Conservation (phyloP, 1,140 invertebrate species). For the Arion vulgaris region DNA sequence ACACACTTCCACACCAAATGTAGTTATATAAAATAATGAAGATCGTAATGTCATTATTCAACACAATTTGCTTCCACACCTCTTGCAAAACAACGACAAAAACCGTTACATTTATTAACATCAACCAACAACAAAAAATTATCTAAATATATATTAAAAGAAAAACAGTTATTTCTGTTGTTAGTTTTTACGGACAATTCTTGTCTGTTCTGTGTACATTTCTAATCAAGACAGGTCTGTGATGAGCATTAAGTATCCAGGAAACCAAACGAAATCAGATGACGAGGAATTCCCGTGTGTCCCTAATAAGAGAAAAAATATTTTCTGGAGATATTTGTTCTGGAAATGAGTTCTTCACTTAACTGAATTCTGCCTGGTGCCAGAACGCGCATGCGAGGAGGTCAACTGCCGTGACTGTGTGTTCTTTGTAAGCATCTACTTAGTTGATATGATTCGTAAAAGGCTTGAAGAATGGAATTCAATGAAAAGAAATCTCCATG, state of each 20-base stretch:
- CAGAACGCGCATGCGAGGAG: not conserved
- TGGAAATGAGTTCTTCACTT: not conserved
- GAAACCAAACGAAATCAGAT: not conserved
- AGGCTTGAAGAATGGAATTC: not conserved
- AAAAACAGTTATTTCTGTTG: too few species aligned
- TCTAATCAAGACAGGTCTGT: not conserved
- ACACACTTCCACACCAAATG: too few species aligned
- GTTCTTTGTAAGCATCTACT: not conserved
- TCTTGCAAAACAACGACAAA: too few species aligned
- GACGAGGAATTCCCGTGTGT: not conserved
- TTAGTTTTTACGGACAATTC: too few species aligned
- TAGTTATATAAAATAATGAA: too few species aligned
- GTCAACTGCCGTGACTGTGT: not conserved
- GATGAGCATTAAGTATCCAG: not conserved
- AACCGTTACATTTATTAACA: too few species aligned
- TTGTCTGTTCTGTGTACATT: not conserved
- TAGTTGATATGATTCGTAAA: not conserved
- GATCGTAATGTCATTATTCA: too few species aligned
- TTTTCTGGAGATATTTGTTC: not conserved
- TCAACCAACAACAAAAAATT: too few species aligned
- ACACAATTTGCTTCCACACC: too few species aligned
- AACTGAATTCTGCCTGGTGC: not conserved
- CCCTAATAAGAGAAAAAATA: not conserved
- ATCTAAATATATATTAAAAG: too few species aligned
- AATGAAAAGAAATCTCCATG: not conserved